Base-by-base conservation (phyloP, 2,797 vertebrate species). In the Peromyscus melanophrys region DNA sequence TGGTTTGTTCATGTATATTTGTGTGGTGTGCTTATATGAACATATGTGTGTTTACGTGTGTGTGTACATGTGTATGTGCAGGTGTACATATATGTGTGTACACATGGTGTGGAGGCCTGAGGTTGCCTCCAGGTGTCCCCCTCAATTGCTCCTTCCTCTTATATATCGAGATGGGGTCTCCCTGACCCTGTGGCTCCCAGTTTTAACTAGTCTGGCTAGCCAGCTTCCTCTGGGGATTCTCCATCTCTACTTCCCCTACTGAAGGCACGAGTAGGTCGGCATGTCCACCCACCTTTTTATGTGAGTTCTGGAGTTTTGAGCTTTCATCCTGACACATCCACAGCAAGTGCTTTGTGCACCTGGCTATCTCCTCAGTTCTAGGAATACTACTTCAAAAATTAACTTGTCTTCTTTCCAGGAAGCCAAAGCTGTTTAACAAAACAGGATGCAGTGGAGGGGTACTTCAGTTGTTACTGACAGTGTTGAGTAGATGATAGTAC, bases 381-480 rank as follows among this genome's bases (percentile, higher is more conserved):
- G 87, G 95, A 86, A 67, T 90, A 34, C 19, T 49, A 40, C n/a
- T 95, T 90, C 14, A 37, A 76, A 77, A 31, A 37, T 31, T 40
- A 23, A 65, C 61, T 69, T 49, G 46, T 69, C 34, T 27, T 25
- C 16, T 63, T 89, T 83, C 85, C 27, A 65, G 1, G 61, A 90
- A 89, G 12, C 21, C 55, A 83, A 83, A 59, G 6, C 43, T 89
- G 4, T 90, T 73, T 94, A 61, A 67, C 11, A 80, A 91, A 95
- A 57, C 46, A 61, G 14, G 14, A 17, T 92, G 3, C 43, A 92
- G 19, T 19, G 86, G 27, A 85, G 52, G 40, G 34, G 3, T 63
- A 73, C 61, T 89, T 96, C 77, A 17, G 49, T 85, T 96, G 94
- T 92, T 95, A 73, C 34, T 69, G 46, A 13, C 23, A 11, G 16